Conservation (phyloP, 2,113 vertebrate genomes). For the Actenoides hombroni region DNA sequence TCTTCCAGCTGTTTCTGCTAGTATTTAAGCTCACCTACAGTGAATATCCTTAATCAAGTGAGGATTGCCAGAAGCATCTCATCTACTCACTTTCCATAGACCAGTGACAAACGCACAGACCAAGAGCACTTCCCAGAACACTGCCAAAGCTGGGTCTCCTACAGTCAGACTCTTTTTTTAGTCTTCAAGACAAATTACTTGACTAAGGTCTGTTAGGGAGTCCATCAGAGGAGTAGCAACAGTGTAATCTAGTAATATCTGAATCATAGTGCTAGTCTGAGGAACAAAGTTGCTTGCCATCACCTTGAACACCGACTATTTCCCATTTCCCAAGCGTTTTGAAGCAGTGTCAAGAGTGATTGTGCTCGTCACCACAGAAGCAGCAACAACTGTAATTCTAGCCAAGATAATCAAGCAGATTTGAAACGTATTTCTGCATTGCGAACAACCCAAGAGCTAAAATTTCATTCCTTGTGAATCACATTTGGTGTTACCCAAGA, state of each 20-base stretch:
- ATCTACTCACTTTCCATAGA: background rate
- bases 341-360: background rate
- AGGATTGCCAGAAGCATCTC: background rate
- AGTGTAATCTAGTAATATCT: background rate
- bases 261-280: background rate
- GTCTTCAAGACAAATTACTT: background rate
- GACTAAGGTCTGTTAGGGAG: background rate
- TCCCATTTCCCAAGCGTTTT: background rate
- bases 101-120: background rate
- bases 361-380: background rate
- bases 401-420: background rate
- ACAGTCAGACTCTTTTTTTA: background rate
- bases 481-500: background rate
- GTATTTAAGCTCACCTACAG: background rate
- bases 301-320: background rate
- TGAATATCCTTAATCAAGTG: background rate
- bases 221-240: background rate
- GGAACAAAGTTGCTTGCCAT: background rate
- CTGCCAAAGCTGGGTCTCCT: background rate
- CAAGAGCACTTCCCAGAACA: background rate
- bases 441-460: background rate
- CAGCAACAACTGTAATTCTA: background rate
- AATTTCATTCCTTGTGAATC: background rate
- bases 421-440: background rate
- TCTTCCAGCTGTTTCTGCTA: conserved; percentile 1